phyloP scores from a whole-genome alignment of 2,888 invertebrate genomes.

The Euplexia lucipara region DNA sequence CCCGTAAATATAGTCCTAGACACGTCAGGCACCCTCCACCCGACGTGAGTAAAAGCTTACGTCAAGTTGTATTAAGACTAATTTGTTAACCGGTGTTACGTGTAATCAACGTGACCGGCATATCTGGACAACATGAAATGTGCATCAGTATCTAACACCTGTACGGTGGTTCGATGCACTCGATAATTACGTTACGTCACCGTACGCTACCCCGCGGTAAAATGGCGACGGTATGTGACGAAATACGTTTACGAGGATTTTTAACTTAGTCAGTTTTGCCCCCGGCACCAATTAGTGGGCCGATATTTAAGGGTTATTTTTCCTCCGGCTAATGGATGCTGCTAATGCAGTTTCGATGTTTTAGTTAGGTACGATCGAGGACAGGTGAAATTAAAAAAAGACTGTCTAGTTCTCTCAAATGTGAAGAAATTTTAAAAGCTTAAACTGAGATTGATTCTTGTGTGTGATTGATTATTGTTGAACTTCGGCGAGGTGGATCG shows the following conservation, averaged over 20 bases:
- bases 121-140: conserved; percentile 15
- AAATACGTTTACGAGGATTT: conserved; percentile 42
- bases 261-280: conserved; percentile 33
- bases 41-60: background rate
- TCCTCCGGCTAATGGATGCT: background rate
- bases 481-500: background rate
- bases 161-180: conserved; percentile 3
- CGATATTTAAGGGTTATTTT: conserved; percentile 12
- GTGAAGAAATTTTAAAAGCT: too few relatives aligned
- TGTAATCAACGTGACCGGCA: background rate
- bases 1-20: background rate
- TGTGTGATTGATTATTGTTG: background rate
- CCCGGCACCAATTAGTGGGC: background rate
- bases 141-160: conserved; percentile 14
- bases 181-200: conserved; percentile 36
- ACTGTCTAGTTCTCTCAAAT: too few relatives aligned
- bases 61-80: conserved; percentile 1
- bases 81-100: conserved; percentile 1
- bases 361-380: background rate
- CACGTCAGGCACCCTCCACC: background rate
- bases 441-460: background rate
- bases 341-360: conserved; percentile 4
- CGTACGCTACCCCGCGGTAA: background rate
- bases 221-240: conserved; percentile 13
- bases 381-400: background rate